Evolutionary conservation across 92 coral and sea anemone genomes (phyloP).

Genomic region (Meandrina meandrites): DNA sequence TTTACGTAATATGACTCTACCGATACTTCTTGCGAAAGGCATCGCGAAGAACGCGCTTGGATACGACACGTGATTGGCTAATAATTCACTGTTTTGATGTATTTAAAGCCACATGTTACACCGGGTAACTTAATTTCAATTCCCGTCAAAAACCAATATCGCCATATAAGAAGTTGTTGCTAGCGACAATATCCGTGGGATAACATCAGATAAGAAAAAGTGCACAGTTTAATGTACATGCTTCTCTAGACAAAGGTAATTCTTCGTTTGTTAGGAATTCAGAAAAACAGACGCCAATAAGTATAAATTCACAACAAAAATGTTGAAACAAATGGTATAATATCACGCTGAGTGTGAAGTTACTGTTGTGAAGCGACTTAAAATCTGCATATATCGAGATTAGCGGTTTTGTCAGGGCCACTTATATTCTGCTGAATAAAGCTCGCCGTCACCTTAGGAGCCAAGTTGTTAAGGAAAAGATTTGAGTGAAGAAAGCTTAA

Average conservation of each 20-base stretch:
- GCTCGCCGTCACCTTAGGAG: no score
- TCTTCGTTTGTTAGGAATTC: background rate
- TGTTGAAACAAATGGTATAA: background rate
- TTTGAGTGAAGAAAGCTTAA: background rate
- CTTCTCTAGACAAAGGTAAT: background rate
- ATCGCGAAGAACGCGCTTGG: background rate
- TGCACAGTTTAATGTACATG: background rate
- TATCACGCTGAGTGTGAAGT: background rate
- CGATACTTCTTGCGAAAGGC: background rate
- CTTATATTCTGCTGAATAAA: background rate
- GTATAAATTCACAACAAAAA: conserved; percentile 17
- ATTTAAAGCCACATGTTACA: conserved; percentile 18
- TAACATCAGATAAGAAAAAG: background rate
- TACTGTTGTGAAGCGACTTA: conserved; percentile 11
- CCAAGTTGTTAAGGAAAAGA: background rate
- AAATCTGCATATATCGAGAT: conserved; percentile 17
- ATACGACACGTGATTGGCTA: conserved; percentile 19
- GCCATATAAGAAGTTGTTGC: background rate
- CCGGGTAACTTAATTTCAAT: background rate
- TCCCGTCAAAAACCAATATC: conserved; percentile 15
- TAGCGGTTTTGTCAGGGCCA: conserved; percentile 5
- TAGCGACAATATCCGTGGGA: conserved; percentile 5
- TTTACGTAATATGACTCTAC: conserved; percentile 4
- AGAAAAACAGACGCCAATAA: background rate
- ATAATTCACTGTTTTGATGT: conserved; percentile 5